Evolutionary conservation across 2,888 invertebrate species (phyloP).

Genomic region (Blastobasis adustella): DNA sequence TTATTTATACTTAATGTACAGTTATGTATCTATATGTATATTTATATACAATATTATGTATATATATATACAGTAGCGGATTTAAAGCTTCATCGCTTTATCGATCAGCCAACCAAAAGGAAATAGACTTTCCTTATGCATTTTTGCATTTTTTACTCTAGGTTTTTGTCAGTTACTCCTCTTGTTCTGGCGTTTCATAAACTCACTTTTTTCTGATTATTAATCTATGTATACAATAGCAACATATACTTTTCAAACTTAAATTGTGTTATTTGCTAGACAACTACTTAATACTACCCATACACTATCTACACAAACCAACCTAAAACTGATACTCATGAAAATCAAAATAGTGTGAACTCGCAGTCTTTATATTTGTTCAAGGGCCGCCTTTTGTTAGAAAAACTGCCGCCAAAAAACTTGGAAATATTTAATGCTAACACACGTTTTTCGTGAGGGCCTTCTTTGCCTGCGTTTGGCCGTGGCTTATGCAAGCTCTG

Average conservation of each 20-base stretch:
- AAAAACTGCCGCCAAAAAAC: conserved; percentile 22
- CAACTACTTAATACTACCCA: no score
- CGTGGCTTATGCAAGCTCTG: background rate
- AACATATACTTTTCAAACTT: no score
- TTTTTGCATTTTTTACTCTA: background rate
- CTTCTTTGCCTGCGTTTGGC: conserved; percentile 4
- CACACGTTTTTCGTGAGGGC: conserved; percentile 11
- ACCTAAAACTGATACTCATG: background rate
- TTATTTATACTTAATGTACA: no score
- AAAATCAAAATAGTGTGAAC: conserved; percentile 23
- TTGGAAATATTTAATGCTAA: conserved; percentile 21
- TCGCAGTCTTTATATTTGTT: conserved; percentile 24
- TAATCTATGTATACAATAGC: no score
- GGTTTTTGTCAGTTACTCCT: background rate
- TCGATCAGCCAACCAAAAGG: conserved; percentile 32
- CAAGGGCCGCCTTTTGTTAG: conserved; percentile 26
- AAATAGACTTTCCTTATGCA: background rate
- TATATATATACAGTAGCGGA: no score
- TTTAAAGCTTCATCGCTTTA: conserved; percentile 3
- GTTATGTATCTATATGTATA: no score
- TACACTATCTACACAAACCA: no score
- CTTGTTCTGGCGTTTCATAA: no score
- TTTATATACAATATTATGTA: no score
- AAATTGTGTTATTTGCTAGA: no score
- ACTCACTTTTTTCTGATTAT: no score